Evolutionary conservation across 2,113 vertebrate genomes (phyloP).

Genomic region (Carlito syrichta): DNA sequence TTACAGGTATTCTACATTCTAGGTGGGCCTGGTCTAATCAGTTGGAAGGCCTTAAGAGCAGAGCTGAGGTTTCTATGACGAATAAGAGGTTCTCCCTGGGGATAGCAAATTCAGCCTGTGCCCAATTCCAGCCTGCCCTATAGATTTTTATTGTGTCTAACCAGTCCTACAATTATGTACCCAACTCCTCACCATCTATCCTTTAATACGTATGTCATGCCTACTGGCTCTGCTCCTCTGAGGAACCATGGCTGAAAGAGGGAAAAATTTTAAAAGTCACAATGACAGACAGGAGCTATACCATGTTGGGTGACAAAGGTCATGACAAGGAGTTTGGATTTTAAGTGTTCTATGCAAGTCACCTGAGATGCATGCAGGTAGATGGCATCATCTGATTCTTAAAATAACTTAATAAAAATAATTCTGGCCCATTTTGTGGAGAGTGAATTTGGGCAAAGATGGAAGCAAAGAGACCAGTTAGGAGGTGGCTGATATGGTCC

Average conservation of each 20-base stretch:
- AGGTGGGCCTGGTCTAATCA: neutral
- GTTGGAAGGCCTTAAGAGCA: neutral
- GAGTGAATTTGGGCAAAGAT: neutral
- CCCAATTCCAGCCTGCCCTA: neutral
- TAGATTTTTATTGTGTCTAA: neutral
- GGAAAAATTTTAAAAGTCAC: neutral
- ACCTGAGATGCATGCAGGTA: neutral
- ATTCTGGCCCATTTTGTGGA: neutral
- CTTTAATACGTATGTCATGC: neutral
- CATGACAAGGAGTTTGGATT: neutral
- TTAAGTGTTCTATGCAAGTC: neutral
- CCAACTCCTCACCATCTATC: neutral
- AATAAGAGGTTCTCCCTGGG: neutral
- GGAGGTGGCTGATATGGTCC: neutral
- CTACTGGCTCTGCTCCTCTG: neutral
- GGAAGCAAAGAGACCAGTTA: neutral
- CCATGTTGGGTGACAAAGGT: neutral
- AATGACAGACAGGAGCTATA: neutral
- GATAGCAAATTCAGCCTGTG: neutral
- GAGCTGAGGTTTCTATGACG: neutral
- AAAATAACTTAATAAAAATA: neutral
- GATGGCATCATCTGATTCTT: neutral
- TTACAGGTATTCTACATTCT: neutral
- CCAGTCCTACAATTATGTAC: neutral
- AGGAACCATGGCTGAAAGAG: neutral